Evolutionary conservation across 1,140 invertebrate species (phyloP), one percentile per base, ranked within the genome.

Genomic region (Nixonia krombeini): DNA sequence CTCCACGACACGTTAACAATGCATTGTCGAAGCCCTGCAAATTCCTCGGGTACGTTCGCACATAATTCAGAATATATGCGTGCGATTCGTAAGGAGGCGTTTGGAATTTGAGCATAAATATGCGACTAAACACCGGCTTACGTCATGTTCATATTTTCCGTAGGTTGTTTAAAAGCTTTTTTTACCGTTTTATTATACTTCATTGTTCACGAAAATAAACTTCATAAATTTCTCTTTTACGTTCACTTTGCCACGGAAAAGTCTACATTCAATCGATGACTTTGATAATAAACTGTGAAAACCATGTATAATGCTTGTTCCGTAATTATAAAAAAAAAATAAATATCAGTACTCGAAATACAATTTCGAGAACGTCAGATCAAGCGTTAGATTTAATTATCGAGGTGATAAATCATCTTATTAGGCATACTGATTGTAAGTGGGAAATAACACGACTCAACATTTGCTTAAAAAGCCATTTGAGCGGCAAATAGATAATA

Each of bases 61-160:
- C 67, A 65, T 65, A 61, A 65, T 65, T 65, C 52, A 61, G 46
- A 61, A 70, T 65, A 53, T 29, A 41, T 38, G 56, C 38, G 18
- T 46, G 40, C 16, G 42, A 41, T 53, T 59, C 21, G 49, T 50
- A 49, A 52, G 59, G 56, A 64, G 61, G 67, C 67, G 67, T 65
- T 38, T 37, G 67, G 67, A 70, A 70, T 65, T 65, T 57, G 35
- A 56, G 42, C 23, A 58, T 59, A 52, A 64, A 51, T 61, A 61
- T 44, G 40, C 23, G 10, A 37, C 13, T 33, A 41, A 38, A 21
- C 40, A 26, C 29, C 23, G 9, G 1, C n/a, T 49, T 53, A 49
- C 49, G 33, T 53, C 42, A 58, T 44, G 28, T 28, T 47, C 28
- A 47, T 38, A 35, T 44, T 49, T 29, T 56, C n/a, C n/a, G 61